phyloP scores from a whole-genome alignment of 2,797 vertebrate genomes.

The Peromyscus aztecus region DNA sequence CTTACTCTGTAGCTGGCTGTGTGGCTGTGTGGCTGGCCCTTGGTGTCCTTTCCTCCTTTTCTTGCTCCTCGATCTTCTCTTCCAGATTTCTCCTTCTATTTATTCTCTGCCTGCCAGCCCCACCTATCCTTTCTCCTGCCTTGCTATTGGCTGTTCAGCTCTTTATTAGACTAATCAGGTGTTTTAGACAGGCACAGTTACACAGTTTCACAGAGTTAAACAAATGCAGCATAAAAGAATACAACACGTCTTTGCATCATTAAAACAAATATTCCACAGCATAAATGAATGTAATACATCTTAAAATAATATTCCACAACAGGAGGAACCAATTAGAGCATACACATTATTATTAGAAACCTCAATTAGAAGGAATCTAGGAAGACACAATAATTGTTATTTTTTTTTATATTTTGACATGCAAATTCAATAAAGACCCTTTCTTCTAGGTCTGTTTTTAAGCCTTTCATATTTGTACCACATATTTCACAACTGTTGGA shows the following conservation, averaged over 20 bases:
- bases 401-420: constrained; percentile 25
- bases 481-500: constrained; percentile 89
- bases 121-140: not conserved
- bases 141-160: not conserved
- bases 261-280: not conserved
- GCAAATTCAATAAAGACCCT: constrained; percentile 73
- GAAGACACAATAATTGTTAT: constrained; percentile 30
- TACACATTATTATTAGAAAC: constrained; percentile 47
- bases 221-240: not conserved
- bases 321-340: not conserved
- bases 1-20: not conserved
- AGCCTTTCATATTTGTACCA: constrained; percentile 96
- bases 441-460: constrained; percentile 95
- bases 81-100: not conserved
- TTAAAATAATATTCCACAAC: not conserved
- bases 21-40: too few relatives aligned
- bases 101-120: not conserved
- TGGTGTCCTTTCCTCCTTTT: too few relatives aligned
- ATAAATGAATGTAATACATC: not conserved
- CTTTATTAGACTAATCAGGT: not conserved
- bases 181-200: not conserved
- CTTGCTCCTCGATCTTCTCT: too few relatives aligned
- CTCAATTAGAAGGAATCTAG: constrained; percentile 50
- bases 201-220: not conserved
- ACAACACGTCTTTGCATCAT: not conserved